Base-by-base conservation (phyloP, 2,888 invertebrate genomes). In the Ctena decussata region DNA sequence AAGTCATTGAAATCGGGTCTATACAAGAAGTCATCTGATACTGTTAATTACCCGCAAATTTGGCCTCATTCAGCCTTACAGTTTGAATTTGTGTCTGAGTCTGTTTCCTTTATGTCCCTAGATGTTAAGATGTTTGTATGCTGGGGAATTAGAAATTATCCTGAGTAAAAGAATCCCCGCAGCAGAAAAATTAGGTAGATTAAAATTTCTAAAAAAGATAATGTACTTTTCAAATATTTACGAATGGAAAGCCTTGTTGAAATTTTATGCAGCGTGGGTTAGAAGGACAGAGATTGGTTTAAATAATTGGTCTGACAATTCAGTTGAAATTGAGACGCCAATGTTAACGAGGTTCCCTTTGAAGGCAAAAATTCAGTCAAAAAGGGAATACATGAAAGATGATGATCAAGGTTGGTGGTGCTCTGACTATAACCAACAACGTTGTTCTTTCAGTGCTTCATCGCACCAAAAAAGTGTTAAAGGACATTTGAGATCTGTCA, bases 231-330 rank as follows among this genome's bases (percentile, higher is more conserved):
- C 70, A 30, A 78, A 71, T 24, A 49, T 77, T 53, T 77, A 70
- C 35, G 24, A 69, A 32, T 78, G 77, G 71, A 78, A 71, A 39
- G 77, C 69, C n/a, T n/a, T n/a, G n/a, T n/a, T n/a, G n/a, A n/a
- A n/a, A n/a, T n/a, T n/a, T n/a, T n/a, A n/a, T n/a, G n/a, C n/a
- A n/a, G n/a, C n/a, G n/a, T n/a, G n/a, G n/a, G n/a, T n/a, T n/a
- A n/a, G n/a, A n/a, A n/a, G n/a, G n/a, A n/a, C n/a, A n/a, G n/a
- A n/a, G n/a, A n/a, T n/a, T n/a, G n/a, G n/a, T n/a, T n/a, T n/a
- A n/a, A n/a, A n/a, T n/a, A n/a, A n/a, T n/a, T n/a, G n/a, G n/a
- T n/a, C n/a, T n/a, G n/a, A n/a, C n/a, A n/a, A n/a, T n/a, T n/a
- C n/a, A n/a, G n/a, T n/a, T n/a, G n/a, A n/a, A n/a, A n/a, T n/a